Evolutionary conservation across 2,797 vertebrate genomes (phyloP), one percentile per base, ranked within the genome.

Genomic region (Chelon auratus): DNA sequence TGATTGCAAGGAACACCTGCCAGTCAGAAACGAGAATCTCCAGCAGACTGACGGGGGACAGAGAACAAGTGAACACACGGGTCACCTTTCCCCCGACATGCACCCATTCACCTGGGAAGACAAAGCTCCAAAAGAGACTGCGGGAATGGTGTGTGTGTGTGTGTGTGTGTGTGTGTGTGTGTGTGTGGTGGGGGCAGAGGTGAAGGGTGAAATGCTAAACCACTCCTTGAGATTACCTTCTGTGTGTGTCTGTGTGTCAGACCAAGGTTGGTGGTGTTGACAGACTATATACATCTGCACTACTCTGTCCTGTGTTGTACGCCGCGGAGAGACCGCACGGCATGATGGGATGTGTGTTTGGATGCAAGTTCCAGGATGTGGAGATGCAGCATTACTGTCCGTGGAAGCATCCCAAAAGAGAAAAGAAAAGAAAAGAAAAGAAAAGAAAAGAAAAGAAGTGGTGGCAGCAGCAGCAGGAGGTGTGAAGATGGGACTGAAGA

Each of bases 31-130:
- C 12, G 0, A 53, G 47, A 7, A 37, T 22, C 2, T 37, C 9
- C 18, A 9, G 12, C 26, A 20, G 12, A 55, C 37, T 9, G 47
- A 67, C 10, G 5, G 57, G 18, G 56, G 24, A 66, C 36, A 47
- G 30, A 62, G 48, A 54, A 5, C 20, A 65, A 86, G 30, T 14
- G 40, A 77, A 9, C 12, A 11, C 33, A 39, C 24, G 58, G 69
- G 80, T 85, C 72, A 83, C 77, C 83, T 79, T 78, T 75, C 70
- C 5, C 60, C 79, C 81, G 15, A 1, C 62, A 61, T 77, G 90
- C 90, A 90, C 89, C 76, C 66, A 14, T 78, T 91, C 87, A 91
- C 89, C 84, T 91, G 72, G 42, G 18, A 68, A 81, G 62, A 84
- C 81, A 78, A 80, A 81, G 75, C 58, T 61, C 39, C 14, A 26